Conservation (phyloP, 2,797 vertebrate genomes). For the Bovichtus variegatus region DNA sequence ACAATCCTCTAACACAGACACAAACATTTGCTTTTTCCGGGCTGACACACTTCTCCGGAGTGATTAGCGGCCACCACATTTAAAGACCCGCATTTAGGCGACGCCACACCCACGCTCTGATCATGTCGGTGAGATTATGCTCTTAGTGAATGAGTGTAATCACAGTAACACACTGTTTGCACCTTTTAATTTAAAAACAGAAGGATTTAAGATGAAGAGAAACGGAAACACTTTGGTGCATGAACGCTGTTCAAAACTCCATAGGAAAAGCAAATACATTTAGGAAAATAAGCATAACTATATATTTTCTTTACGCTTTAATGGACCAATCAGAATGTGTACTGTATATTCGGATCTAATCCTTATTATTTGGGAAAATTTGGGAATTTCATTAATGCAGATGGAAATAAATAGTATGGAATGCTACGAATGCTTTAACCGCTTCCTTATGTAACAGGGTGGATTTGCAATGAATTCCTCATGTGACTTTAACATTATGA, state of each 20-base stretch:
- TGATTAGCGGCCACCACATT: constrained; percentile 20
- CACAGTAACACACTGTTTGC: constrained; percentile 2
- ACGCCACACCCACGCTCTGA: not conserved
- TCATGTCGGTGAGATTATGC: constrained; percentile 21
- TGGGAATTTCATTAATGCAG: not conserved
- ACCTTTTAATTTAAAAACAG: not conserved
- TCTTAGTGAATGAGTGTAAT: constrained; percentile 5
- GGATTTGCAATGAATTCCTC: constrained; percentile 14
- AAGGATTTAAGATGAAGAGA: not conserved
- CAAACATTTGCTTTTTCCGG: constrained; percentile 24
- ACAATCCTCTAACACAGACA: not conserved
- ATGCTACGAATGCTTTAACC: not conserved
- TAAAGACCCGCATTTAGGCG: constrained; percentile 2
- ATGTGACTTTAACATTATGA: constrained; percentile 15
- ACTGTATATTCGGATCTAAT: not conserved
- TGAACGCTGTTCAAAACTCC: not conserved
- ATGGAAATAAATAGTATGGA: not conserved
- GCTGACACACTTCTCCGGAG: constrained; percentile 18
- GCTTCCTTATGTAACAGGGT: constrained; percentile 3
- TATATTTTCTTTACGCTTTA: too few relatives aligned
- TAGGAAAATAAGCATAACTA: not conserved
- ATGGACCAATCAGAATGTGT: not conserved
- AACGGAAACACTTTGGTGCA: not conserved
- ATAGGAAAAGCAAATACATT: not conserved
- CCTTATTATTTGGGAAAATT: not conserved